Percentiles rank a stretch among this genome's conserved stretches.
Conservation (phyloP, 2,797 vertebrate species). For the Crocodylus rhombifer region DNA sequence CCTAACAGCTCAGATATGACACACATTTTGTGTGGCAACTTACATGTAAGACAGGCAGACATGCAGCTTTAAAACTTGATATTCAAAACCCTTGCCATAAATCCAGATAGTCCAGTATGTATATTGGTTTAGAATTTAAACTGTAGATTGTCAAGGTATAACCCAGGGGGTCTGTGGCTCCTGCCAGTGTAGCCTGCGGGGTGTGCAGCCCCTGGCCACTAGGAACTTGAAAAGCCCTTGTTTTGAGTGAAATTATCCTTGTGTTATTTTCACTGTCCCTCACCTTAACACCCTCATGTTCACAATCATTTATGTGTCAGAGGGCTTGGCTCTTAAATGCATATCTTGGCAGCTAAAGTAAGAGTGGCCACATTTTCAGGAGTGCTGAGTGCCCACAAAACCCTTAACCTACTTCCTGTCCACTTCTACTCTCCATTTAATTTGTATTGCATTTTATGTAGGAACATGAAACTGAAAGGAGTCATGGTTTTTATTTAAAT, state of each 20-base stretch:
- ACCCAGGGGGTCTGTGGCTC: no score
- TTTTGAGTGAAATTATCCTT: background rate
- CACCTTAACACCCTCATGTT: background rate
- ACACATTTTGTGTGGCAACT: fast-evolving
- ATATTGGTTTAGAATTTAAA: background rate
- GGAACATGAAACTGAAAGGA: background rate
- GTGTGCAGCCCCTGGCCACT: no score
- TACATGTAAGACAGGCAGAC: background rate
- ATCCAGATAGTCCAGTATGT: background rate
- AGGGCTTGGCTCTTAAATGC: background rate
- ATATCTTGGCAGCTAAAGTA: no score
- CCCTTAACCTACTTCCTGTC: background rate
- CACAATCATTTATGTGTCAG: background rate
- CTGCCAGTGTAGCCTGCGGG: no score
- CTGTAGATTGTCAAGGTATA: no score
- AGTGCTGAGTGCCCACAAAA: background rate
- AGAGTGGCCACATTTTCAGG: no score
- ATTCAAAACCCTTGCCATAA: background rate
- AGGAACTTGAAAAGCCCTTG: no score
- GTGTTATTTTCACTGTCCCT: background rate
- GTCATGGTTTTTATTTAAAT: background rate
- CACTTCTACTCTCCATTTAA: background rate
- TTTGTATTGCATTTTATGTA: background rate
- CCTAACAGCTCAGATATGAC: background rate
- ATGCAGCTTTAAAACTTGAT: background rate